Evolutionary conservation across 2,797 vertebrate genomes (phyloP).

Genomic region (Todus mexicanus): DNA sequence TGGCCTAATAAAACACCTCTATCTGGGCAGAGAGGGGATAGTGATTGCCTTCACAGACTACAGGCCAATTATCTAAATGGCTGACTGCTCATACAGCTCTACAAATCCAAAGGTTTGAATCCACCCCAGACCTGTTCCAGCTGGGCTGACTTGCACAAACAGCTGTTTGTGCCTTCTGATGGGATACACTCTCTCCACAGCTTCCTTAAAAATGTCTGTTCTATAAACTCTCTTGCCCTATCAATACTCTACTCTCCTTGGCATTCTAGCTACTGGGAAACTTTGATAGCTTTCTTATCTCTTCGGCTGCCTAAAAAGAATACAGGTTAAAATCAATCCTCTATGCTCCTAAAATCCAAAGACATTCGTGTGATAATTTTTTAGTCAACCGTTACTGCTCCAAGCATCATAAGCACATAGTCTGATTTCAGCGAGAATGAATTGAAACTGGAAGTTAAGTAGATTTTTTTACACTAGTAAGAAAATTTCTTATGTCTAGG

Average conservation of each 20-base stretch:
- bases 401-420: background rate
- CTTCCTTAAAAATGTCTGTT: background rate
- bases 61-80: background rate
- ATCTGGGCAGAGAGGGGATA: background rate
- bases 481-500: background rate
- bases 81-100: background rate
- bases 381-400: background rate
- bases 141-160: background rate
- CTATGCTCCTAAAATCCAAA: background rate
- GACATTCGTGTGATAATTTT: rapidly evolving
- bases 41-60: background rate
- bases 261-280: background rate
- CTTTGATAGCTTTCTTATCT: background rate
- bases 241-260: background rate
- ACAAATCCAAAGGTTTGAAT: background rate
- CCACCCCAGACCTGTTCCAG: background rate
- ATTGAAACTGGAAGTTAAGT: background rate
- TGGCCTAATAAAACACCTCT: background rate
- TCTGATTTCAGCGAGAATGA: background rate
- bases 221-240: background rate
- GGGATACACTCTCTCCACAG: background rate
- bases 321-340: background rate
- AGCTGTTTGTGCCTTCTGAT: background rate
- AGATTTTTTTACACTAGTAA: background rate
- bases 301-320: background rate